phyloP scores from a whole-genome alignment of 2,888 invertebrate genomes.

The Microplitis manilae region DNA sequence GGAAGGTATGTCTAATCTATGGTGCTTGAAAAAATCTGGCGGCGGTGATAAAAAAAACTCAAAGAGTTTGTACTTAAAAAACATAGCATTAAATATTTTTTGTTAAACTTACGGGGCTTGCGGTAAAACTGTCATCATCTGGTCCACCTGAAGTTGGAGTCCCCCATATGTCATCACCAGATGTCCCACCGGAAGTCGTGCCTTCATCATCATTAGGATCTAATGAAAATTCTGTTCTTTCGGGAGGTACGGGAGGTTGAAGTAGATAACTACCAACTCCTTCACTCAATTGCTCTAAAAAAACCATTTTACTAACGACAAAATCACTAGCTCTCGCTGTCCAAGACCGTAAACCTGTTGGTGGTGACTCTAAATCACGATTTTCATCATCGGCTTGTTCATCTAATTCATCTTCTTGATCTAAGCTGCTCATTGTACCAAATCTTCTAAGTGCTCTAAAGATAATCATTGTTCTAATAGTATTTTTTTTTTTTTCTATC shows the following conservation, averaged over 20 bases:
- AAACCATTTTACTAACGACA: constrained; percentile 86
- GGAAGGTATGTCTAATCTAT: constrained; percentile 53
- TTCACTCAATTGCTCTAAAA: constrained; percentile 78
- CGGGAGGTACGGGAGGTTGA: constrained; percentile 67
- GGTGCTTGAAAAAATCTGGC: constrained; percentile 21
- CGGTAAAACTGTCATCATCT: constrained; percentile 78
- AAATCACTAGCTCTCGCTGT: constrained; percentile 86
- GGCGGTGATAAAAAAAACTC: constrained; percentile 16
- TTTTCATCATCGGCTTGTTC: constrained; percentile 65
- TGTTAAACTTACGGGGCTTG: constrained; percentile 64
- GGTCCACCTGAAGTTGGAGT: constrained; percentile 90
- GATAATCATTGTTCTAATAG: not conserved
- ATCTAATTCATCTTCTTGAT: constrained; percentile 68
- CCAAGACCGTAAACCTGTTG: constrained; percentile 80
- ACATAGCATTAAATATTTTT: constrained; percentile 2
- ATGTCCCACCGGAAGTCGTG: constrained; percentile 87
- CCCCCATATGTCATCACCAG: constrained; percentile 91
- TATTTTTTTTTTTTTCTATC: not conserved
- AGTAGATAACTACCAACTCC: constrained; percentile 70
- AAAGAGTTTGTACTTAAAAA: constrained; percentile 32
- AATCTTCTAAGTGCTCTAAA: constrained; percentile 68
- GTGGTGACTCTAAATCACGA: constrained; percentile 64
- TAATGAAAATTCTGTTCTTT: constrained; percentile 66
- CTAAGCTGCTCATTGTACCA: constrained; percentile 72
- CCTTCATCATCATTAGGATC: constrained; percentile 79